Evolutionary conservation across 2,113 vertebrate species (phyloP).

Genomic region (Ceyx melanurus): DNA sequence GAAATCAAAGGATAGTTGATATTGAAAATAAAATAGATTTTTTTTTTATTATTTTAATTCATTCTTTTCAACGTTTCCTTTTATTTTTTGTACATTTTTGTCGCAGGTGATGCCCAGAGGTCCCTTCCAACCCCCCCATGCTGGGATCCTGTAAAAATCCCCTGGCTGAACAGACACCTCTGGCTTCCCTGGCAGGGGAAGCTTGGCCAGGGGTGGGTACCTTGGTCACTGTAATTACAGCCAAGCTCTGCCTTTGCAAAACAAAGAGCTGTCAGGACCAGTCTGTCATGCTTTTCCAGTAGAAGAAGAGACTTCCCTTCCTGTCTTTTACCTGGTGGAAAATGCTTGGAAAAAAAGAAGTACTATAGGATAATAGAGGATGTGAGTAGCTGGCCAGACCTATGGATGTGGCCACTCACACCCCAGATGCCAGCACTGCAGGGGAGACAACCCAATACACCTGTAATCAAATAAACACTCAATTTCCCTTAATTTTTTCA

Average conservation of each 20-base stretch:
- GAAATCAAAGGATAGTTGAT: background rate
- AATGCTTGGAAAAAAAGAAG: background rate
- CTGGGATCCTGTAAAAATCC: background rate
- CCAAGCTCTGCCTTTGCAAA: conserved; percentile 44
- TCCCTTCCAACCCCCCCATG: too few species aligned
- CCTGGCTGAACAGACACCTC: conserved; percentile 22
- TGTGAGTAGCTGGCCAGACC: background rate
- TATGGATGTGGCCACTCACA: background rate
- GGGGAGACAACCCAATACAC: fast-evolving
- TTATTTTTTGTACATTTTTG: background rate
- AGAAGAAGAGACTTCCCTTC: background rate
- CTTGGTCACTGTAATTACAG: conserved; percentile 48
- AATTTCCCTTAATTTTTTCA: background rate
- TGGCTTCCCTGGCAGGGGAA: conserved; percentile 38
- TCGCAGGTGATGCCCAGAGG: too few species aligned
- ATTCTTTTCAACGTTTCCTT: background rate
- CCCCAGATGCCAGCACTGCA: too few species aligned
- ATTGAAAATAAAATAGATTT: background rate
- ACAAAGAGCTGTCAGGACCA: conserved; percentile 49
- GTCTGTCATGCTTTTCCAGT: conserved; percentile 29
- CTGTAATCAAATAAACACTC: background rate
- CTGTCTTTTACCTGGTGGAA: background rate
- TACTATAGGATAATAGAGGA: too few species aligned
- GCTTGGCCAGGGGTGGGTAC: conserved; percentile 18
- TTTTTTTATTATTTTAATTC: background rate